phyloP scores from a whole-genome alignment of 2,888 invertebrate species.

The Drosophila ezoana region DNA sequence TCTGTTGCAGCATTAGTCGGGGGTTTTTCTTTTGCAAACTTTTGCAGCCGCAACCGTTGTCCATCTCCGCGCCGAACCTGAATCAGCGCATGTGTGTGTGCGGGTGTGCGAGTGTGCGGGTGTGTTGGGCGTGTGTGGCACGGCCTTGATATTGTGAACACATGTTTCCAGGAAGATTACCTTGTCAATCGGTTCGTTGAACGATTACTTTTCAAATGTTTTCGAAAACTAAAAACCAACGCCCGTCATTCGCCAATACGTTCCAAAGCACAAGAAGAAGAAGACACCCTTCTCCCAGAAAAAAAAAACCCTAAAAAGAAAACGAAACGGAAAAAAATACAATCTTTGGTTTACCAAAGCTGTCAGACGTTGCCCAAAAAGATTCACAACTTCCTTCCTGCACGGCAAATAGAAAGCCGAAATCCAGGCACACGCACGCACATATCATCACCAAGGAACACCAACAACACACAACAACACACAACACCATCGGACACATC shows the following conservation, averaged over 20 bases:
- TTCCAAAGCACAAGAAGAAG: slow-evolving; percentile 4
- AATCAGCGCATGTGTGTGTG: slow-evolving; percentile 13
- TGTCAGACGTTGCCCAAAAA: slow-evolving; percentile 63
- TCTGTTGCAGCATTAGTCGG: slow-evolving; percentile 35
- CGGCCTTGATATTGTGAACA: slow-evolving; percentile 73
- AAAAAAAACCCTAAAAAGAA: not conserved
- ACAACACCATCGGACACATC: slow-evolving; percentile 16
- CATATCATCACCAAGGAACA: not conserved
- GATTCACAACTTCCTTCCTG: slow-evolving; percentile 76
- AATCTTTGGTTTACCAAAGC: slow-evolving; percentile 59
- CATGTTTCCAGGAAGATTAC: slow-evolving; percentile 79
- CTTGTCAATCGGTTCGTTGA: slow-evolving; percentile 81
- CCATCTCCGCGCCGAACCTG: slow-evolving; percentile 26
- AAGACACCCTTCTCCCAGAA: slow-evolving; percentile 16
- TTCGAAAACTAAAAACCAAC: slow-evolving; percentile 54
- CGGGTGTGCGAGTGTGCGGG: slow-evolving; percentile 10
- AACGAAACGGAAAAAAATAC: slow-evolving; percentile 20
- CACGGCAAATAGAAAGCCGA: slow-evolving; percentile 55
- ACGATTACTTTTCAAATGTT: slow-evolving; percentile 73
- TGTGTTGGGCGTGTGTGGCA: slow-evolving; percentile 32
- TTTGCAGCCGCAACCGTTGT: slow-evolving; percentile 59
- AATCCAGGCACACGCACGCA: slow-evolving; percentile 18
- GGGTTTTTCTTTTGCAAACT: slow-evolving; percentile 49
- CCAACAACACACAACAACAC: slow-evolving; percentile 3
- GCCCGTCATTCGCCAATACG: slow-evolving; percentile 15